Percentiles rank a stretch among this genome's conserved stretches.
phyloP scores from a whole-genome alignment of 2,113 vertebrate genomes.

The Zosterops japonicus region DNA sequence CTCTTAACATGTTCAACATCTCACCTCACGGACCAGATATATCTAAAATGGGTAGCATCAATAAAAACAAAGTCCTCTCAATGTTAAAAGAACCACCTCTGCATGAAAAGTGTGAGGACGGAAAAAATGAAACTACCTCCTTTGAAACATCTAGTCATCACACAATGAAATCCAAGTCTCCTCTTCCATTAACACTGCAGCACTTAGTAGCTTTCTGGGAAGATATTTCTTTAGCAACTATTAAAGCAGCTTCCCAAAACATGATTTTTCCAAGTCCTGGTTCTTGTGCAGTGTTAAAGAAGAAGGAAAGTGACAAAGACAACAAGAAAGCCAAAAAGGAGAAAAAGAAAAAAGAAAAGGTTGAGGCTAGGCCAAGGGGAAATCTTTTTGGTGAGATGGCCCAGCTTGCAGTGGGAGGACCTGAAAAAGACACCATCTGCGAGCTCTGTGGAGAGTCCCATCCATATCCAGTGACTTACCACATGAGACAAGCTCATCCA shows the following conservation, averaged over 20 bases:
- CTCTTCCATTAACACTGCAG: slow-evolving; percentile 93
- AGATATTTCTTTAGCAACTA: slow-evolving; percentile 96
- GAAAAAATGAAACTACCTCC: slow-evolving; percentile 81
- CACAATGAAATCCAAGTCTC: slow-evolving; percentile 85
- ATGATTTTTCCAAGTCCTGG: slow-evolving; percentile 99
- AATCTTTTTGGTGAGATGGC: slow-evolving; percentile 99
- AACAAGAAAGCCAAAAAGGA: slow-evolving; percentile 94
- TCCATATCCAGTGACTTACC: slow-evolving; percentile 97
- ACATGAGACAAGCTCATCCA: slow-evolving; percentile 98
- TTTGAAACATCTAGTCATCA: slow-evolving; percentile 86
- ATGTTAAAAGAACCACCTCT: slow-evolving; percentile 97
- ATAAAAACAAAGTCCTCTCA: slow-evolving; percentile 98
- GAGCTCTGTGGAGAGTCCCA: slow-evolving; percentile 97
- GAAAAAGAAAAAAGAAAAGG: slow-evolving; percentile 97
- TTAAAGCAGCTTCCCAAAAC: slow-evolving; percentile 98
- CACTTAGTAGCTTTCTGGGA: slow-evolving; percentile 99
- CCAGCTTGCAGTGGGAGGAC: slow-evolving; percentile 94
- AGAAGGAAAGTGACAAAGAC: slow-evolving; percentile 96
- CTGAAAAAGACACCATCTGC: slow-evolving; percentile 98
- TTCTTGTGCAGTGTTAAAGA: slow-evolving; percentile 94
- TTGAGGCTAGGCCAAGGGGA: slow-evolving; percentile 90
- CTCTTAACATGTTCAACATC: slow-evolving; percentile 98
- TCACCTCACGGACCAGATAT: slow-evolving; percentile 96
- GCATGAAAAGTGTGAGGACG: slow-evolving; percentile 95
- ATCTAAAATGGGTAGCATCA: slow-evolving; percentile 99